Conservation (phyloP, 2,888 invertebrate genomes). For the Leptarthrus brevirostris region DNA sequence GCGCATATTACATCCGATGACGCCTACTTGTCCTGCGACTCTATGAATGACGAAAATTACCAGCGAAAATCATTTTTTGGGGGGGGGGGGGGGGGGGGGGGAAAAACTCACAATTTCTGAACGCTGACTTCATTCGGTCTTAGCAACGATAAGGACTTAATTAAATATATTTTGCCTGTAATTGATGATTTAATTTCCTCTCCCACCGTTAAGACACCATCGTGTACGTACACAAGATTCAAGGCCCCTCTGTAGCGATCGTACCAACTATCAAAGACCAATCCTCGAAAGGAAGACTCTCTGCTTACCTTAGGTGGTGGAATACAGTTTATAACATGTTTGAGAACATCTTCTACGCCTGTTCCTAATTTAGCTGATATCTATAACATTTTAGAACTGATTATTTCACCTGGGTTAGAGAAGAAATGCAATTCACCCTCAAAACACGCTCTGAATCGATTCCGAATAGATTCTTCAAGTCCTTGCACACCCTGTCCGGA, state of each 20-base stretch:
- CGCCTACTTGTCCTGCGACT: constrained; percentile 93
- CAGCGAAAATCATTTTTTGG: too few species aligned
- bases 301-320: constrained; percentile 77
- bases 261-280: constrained; percentile 95
- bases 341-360: constrained; percentile 81
- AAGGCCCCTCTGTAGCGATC: constrained; percentile 87
- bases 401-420: background rate
- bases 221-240: constrained; percentile 80
- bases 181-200: constrained; percentile 80
- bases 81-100: too few species aligned
- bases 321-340: constrained; percentile 81
- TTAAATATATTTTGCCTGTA: constrained; percentile 80
- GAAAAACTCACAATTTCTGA: constrained; percentile 73
- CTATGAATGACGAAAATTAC: constrained; percentile 66
- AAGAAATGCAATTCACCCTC: constrained; percentile 70
- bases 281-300: constrained; percentile 76
- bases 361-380: constrained; percentile 93
- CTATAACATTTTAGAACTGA: constrained; percentile 60
- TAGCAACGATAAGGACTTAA: constrained; percentile 83
- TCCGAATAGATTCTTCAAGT: constrained; percentile 84
- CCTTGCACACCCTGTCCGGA: constrained; percentile 83
- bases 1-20: constrained; percentile 84
- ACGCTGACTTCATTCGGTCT: constrained; percentile 79
- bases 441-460: constrained; percentile 79
- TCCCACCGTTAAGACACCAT: constrained; percentile 80